These are phyloP conservation scores for Manacus vitellinus DNA, from an alignment of 2,113 vertebrate genomes.

Conservation along the genomic window DNA sequence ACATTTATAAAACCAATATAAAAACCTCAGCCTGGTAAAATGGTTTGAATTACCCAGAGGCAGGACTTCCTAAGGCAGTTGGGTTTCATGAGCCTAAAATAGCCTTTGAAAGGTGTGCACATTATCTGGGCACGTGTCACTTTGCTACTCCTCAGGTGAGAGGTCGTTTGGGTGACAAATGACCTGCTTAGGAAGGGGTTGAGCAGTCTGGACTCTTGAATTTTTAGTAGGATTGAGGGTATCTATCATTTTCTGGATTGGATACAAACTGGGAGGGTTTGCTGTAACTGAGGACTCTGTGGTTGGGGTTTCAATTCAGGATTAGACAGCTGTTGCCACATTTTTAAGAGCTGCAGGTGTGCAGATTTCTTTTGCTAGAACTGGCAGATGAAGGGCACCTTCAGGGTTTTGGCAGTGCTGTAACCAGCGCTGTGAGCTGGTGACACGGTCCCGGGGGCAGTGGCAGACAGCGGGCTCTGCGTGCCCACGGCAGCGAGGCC, in stretches of 20 bases:
- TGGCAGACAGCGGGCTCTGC: neutral
- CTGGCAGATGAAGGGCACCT: neutral
- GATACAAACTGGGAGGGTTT: neutral
- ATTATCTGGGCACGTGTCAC: fast-evolving
- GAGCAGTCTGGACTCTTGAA: neutral
- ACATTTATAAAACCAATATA: neutral
- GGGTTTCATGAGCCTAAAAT: neutral
- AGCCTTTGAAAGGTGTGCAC: neutral
- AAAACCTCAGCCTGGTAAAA: neutral
- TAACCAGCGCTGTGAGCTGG: neutral
- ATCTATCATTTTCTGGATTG: neutral
- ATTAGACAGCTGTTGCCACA: neutral
- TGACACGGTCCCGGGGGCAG: neutral
- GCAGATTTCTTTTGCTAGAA: neutral
- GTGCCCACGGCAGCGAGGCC: neutral
- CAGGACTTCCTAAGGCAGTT: neutral
- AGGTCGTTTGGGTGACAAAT: neutral
- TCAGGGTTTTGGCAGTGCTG: neutral
- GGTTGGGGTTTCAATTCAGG: neutral
- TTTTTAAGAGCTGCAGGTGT: neutral
- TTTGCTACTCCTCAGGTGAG: neutral
- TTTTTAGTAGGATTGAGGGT: neutral
- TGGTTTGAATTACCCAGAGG: neutral
- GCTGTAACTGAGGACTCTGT: neutral
- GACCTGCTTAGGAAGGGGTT: neutral